A percentile compares a stretch with the other conserved stretches of the same genome.
These are phyloP conservation scores for Rhynchophorus ferrugineus DNA, from an alignment of 1,140 invertebrate genomes.

Conservation along the genomic window DNA sequence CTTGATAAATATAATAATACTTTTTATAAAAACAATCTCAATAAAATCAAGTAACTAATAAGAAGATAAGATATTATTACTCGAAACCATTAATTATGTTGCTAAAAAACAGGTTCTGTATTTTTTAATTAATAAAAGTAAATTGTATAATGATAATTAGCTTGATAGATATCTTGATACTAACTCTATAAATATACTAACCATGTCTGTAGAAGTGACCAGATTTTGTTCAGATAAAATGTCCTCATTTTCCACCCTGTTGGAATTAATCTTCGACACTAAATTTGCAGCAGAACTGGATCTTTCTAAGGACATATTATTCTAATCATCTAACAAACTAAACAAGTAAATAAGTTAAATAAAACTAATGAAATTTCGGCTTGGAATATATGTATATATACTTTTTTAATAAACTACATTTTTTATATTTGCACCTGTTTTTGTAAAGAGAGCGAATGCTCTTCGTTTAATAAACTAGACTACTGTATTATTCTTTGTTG, in stretches of 20 bases:
- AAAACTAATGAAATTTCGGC: no score
- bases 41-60: no score
- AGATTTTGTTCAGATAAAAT: constrained; percentile 3
- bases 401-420: background rate
- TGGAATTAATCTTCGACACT: background rate
- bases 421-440: background rate
- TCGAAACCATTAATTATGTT: background rate
- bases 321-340: background rate
- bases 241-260: background rate
- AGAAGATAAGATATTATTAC: no score
- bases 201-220: constrained; percentile 10
- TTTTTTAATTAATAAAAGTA: no score
- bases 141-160: no score
- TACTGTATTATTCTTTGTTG: no score
- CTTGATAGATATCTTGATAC: no score
- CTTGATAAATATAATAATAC: no score
- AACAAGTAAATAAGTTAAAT: background rate
- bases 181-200: background rate
- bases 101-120: background rate
- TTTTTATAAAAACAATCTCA: no score
- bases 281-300: background rate
- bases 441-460: background rate
- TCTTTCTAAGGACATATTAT: background rate
- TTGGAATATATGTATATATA: no score
- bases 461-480: no score